A percentile compares a stretch with the other conserved stretches of the same genome.
phyloP scores from a whole-genome alignment of 2,113 vertebrate genomes.

The Nycticorax nycticorax region DNA sequence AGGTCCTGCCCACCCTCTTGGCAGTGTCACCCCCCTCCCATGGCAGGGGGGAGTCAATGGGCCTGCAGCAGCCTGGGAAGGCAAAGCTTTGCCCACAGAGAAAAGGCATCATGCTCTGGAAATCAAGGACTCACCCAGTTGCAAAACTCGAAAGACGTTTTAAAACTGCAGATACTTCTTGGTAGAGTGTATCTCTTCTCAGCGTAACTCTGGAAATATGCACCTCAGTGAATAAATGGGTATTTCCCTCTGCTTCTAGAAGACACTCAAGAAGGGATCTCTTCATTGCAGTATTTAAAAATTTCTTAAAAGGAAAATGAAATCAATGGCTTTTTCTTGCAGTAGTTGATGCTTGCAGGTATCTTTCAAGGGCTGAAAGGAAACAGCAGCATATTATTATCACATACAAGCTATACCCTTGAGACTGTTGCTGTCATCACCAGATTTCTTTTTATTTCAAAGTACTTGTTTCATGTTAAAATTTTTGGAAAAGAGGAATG shows the following conservation, averaged over 20 bases:
- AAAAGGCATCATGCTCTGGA: neutral
- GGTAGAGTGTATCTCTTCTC: neutral
- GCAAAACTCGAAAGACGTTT: neutral
- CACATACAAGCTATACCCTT: fast-evolving
- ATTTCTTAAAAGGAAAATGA: neutral
- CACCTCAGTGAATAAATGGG: neutral
- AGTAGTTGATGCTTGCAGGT: neutral
- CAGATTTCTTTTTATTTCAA: neutral
- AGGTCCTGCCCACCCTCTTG: neutral
- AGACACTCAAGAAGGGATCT: neutral
- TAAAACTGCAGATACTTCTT: neutral
- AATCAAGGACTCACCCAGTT: neutral
- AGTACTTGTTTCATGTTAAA: neutral
- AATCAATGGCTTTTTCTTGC: neutral
- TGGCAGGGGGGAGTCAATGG: neutral
- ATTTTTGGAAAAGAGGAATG: neutral
- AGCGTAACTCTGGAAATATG: neutral
- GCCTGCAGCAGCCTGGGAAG: neutral
- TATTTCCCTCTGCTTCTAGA: neutral
- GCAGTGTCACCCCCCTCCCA: neutral
- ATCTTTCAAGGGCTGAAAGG: neutral
- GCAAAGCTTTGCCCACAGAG: neutral
- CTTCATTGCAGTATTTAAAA: neutral
- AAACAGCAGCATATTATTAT: neutral
- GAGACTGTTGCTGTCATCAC: neutral